phyloP scores from a whole-genome alignment of 2,797 vertebrate species.

The Trachops cirrhosus region DNA sequence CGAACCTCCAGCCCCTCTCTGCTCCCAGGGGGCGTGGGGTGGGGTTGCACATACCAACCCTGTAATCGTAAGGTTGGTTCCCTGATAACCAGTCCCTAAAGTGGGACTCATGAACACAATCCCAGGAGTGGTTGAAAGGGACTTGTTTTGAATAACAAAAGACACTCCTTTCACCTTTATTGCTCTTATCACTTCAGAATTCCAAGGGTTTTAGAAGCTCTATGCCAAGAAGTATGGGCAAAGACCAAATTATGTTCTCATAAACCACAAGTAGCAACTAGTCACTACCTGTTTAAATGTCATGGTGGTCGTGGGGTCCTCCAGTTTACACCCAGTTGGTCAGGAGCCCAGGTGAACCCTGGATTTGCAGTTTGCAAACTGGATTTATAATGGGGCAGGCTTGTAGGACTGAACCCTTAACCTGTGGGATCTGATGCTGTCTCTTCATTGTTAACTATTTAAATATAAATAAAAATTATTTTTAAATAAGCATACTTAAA shows the following conservation, averaged over 20 bases:
- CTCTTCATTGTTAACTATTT: not conserved
- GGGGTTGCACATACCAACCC: not conserved
- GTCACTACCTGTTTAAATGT: not conserved
- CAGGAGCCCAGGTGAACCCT: not conserved
- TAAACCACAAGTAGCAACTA: not conserved
- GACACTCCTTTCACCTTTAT: not conserved
- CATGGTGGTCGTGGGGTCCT: not conserved
- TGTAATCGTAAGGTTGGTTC: not conserved
- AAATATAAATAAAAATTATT: slow-evolving; percentile 12
- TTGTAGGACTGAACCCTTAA: not conserved
- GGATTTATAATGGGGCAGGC: not conserved
- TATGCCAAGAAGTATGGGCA: not conserved
- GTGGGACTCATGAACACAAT: not conserved
- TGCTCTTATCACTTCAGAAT: not conserved
- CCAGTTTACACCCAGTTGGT: not conserved
- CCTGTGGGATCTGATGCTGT: not conserved
- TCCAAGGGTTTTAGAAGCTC: not conserved
- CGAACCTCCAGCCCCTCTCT: not conserved
- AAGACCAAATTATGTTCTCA: not conserved
- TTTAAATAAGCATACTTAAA: not conserved
- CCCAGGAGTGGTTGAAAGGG: not conserved
- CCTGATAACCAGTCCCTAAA: not conserved
- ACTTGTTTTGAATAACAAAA: not conserved
- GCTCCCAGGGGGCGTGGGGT: not conserved
- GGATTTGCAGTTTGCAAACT: not conserved